Base-by-base conservation (phyloP, 1,140 invertebrate species). In the Trinorchestia longiramus region DNA sequence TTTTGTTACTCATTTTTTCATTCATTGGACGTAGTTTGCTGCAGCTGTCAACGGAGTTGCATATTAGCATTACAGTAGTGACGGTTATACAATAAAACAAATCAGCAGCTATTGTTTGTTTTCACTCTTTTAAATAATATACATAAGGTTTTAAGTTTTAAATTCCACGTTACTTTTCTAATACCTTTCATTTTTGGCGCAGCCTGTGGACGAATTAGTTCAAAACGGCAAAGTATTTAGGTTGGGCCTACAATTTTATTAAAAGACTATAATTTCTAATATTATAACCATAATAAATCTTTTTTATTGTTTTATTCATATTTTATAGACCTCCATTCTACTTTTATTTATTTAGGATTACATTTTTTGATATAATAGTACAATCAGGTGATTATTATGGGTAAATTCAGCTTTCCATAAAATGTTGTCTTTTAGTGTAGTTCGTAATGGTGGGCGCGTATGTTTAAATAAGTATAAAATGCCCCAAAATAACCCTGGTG, bases 391-490 rank as follows among this genome's bases (percentile, higher is more conserved):
- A 92, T 92, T 92, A 92, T 44, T 28, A 41, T 41, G 90, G 41
- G 90, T 92, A 11, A 3, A 8, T 92, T 92, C 90, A 41, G 90
- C 43, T 42, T 42, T 92, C 43, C 90, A 43, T 28, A 28, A 11
- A 28, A 92, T 92, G 90, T 42, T 44, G 90, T 92, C 90, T 92
- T 92, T 92, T 92, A 92, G 90, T 92, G 90, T 92, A 92, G 90
- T 92, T 92, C 90, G 90, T 92, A 92, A 92, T 92, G 90, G 90
- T 92, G 90, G 90, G 90, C 90, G 90, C 90, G 90, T 92, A 92
- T 92, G 90, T 92, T 92, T 92, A 92, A 92, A 92, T 92, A 92
- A 92, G 90, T 92, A 44, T 92, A 92, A 92, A 92, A 92, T 92
- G 90, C 90, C 90, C n/a, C 90, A 92, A 92, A 92, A 92, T 92